These are phyloP conservation scores for Microtus pennsylvanicus DNA, from an alignment of 2,113 vertebrate genomes.

Conservation along the genomic window DNA sequence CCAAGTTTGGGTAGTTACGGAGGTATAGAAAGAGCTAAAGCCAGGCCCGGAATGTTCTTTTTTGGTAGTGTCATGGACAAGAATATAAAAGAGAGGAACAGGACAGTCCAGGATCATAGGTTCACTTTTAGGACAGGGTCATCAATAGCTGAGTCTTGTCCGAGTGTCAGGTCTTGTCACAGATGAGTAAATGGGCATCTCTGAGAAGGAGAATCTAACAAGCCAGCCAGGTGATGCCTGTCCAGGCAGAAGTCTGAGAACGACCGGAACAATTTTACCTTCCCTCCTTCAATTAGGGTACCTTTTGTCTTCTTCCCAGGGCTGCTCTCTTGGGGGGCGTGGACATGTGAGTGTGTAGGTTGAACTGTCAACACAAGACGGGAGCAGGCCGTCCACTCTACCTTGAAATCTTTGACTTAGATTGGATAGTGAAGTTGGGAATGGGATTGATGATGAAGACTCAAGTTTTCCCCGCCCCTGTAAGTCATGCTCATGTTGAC, in stretches of 20 bases:
- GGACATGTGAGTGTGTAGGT: not conserved
- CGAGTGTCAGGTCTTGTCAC: not conserved
- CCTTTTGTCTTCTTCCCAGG: not conserved
- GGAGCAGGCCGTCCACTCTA: not conserved
- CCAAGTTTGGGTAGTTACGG: not conserved
- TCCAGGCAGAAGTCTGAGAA: not conserved
- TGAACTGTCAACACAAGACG: not conserved
- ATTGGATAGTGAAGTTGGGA: not conserved
- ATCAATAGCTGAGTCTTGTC: too few species aligned
- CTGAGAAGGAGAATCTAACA: too few species aligned
- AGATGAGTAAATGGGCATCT: not conserved
- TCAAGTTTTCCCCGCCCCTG: not conserved
- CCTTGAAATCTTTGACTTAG: not conserved
- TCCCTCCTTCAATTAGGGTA: not conserved
- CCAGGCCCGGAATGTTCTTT: not conserved
- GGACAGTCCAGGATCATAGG: not conserved
- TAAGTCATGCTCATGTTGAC: not conserved
- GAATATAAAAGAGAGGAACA: not conserved
- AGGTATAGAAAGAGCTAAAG: not conserved
- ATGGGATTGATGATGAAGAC: not conserved
- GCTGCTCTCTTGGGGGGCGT: accelerated
- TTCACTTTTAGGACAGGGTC: not conserved
- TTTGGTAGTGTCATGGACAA: not conserved
- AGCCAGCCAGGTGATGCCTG: not conserved
- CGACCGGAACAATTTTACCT: not conserved